Base-by-base conservation (phyloP, 35 echinoderm and acorn worm genomes). In the Acanthaster planci region DNA sequence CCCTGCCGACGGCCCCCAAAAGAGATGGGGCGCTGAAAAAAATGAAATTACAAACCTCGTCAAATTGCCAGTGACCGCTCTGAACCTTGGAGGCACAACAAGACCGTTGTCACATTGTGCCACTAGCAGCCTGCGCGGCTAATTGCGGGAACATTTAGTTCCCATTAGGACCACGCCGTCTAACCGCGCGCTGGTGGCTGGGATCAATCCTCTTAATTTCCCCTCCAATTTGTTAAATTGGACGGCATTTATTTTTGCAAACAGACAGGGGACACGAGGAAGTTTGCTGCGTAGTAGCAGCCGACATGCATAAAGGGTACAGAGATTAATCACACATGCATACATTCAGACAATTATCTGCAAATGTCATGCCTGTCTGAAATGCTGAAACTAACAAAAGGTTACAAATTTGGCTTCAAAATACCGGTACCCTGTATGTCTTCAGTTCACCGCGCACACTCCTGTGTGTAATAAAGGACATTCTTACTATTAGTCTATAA, bases 31-130 rank as follows among this genome's bases (percentile, higher is more conserved):
- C 23, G 34, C 2, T 22, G 4, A 72, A 72, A 72, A 59, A 72
- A 72, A 72, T 72, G 64, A 72, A 72, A 72, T 72, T 72, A 72
- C 64, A 72, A 72, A 72, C n/a, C 64, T 72, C 64, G 30, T 72
- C 64, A 72, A 72, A 31, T 72, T 72, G 64, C 64, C 64, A 72
- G 64, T 72, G 64, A 72, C 64, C 64, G 64, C 64, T 72, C 30
- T 72, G 64, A 72, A 72, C 64, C 64, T 72, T 72, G 64, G 64
- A 34, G 64, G 26, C 34, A 72, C 64, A 72, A 72, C 30, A 8
- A 26, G 14, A 47, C 42, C 42, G 22, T 26, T 27, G 23, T 8
- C 64, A 29, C 23, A 31, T 30, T 72, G 64, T 72, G 64, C 64
- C 26, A 8, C 26, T 72, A 34, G 64, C 64, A 72, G 64, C 64